These are phyloP conservation scores for Aphelenchoides bicaudatus DNA, from an alignment of 2,888 invertebrate genomes.

Conservation along the genomic window DNA sequence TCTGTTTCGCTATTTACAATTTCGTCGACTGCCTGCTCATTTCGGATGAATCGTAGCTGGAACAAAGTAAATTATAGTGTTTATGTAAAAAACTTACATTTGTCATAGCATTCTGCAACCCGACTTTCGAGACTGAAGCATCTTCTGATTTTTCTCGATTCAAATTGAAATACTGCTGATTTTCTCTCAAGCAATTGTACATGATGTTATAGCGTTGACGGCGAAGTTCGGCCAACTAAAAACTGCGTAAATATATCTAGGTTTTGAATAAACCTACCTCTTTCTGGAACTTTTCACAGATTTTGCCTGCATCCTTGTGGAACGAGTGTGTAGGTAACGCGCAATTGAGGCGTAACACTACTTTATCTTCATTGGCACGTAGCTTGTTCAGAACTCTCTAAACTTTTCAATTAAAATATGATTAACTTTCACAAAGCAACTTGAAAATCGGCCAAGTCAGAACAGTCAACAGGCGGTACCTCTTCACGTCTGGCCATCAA, in stretches of 20 bases:
- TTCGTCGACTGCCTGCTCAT: conserved; percentile 29
- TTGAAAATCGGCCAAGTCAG: conserved; percentile 29
- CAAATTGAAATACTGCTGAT: conserved; percentile 24
- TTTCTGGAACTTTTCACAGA: conserved; percentile 22
- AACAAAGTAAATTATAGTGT: conserved; percentile 14
- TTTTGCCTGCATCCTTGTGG: conserved; percentile 14
- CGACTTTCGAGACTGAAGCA: background rate
- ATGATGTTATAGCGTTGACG: conserved; percentile 25
- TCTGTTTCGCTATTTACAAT: conserved; percentile 32
- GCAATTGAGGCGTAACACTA: conserved; percentile 32
- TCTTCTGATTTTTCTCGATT: conserved; percentile 7
- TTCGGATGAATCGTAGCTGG: conserved; percentile 29
- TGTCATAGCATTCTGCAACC: conserved; percentile 12
- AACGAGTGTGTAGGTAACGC: conserved; percentile 37
- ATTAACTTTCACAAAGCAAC: conserved; percentile 5
- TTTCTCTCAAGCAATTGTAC: conserved; percentile 29
- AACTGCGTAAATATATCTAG: background rate
- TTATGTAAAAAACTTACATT: conserved; percentile 19
- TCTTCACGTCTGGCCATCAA: no score
- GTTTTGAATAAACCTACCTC: conserved; percentile 8
- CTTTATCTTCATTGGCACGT: conserved; percentile 25
- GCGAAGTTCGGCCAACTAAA: conserved; percentile 25
- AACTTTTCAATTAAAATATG: conserved; percentile 18
- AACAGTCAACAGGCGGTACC: conserved; percentile 20
- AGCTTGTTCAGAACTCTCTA: conserved; percentile 32